Conservation (phyloP, 2,797 vertebrate genomes). For the Champsocephalus gunnari region DNA sequence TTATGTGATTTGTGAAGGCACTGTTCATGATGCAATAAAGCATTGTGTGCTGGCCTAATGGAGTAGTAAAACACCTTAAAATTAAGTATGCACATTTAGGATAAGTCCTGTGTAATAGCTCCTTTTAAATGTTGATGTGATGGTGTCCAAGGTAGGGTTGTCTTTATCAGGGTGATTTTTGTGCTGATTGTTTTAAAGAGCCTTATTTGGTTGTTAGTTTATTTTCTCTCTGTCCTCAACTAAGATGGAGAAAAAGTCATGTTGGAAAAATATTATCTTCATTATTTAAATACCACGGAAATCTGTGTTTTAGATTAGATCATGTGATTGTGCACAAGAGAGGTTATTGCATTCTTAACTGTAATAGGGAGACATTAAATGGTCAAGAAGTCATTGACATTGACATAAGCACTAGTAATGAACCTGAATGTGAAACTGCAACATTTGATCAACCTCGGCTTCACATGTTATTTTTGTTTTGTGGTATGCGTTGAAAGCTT, state of each 20-base stretch:
- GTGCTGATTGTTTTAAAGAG: constrained; percentile 28
- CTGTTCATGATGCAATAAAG: constrained; percentile 30
- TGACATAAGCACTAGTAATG: constrained; percentile 66
- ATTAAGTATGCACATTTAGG: constrained; percentile 45
- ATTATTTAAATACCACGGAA: constrained; percentile 7
- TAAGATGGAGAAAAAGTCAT: constrained; percentile 9
- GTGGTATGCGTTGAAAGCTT: constrained; percentile 23
- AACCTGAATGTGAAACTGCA: constrained; percentile 53
- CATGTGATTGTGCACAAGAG: constrained; percentile 40
- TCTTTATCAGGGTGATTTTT: constrained; percentile 33
- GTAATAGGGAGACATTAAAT: constrained; percentile 47
- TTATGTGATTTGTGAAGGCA: constrained; percentile 44
- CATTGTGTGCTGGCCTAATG: constrained; percentile 30
- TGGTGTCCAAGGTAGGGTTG: constrained; percentile 15
- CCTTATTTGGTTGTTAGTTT: constrained; percentile 15
- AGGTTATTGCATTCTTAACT: constrained; percentile 42
- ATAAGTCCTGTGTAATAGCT: constrained; percentile 40
- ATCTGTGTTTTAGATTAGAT: constrained; percentile 30
- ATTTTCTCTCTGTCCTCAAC: constrained; percentile 5
- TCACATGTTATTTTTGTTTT: constrained; percentile 56
- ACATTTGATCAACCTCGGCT: constrained; percentile 37
- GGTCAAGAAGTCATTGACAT: constrained; percentile 65
- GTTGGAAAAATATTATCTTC: not conserved
- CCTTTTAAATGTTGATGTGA: constrained; percentile 37
- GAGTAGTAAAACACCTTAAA: constrained; percentile 34